Base-by-base conservation (phyloP, 2,888 invertebrate species). In the Ariolimax columbianus region DNA sequence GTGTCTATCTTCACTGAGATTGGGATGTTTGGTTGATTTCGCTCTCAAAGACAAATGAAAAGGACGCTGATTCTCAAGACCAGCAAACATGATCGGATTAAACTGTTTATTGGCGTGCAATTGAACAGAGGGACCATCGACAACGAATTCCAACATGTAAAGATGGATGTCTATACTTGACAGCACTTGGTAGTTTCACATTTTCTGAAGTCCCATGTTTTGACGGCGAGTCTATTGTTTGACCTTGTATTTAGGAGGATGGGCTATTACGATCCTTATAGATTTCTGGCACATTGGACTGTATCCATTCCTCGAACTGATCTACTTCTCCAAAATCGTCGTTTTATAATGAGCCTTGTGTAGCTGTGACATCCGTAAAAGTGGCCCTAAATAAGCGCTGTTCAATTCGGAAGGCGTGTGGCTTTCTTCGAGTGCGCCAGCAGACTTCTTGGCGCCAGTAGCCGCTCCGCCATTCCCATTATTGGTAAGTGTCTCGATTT, bases 231-330 rank as follows among this genome's bases (percentile, higher is more conserved):
- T 66, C 33, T 0, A 66, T 66, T 33, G 33, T 19, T 66, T 66
- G 17, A 33, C 30, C 19, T 33, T 4, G 6, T 7, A 6, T 63
- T 63, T 63, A n/a, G 23, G 11, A 63, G 23, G n/a, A 0, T 63
- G 26, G 26, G 59, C 23, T n/a, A 26, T 43, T 40, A 36, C 23
- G 14, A 26, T 63, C 59, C 0, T 63, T 63, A 30, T 38, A 38
- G 6, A 59, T 38, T 33, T 78, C 43, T 33, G 75, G 33, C 51
- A 75, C 51, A 33, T 75, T 47, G 19, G 26, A 33, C 51, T 75
- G 75, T 75, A 75, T n/a, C 47, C 47, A 75, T 51, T 75, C 75
- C 51, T 75, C 75, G 36, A 75, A 75, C 23, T 75, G 51, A 51
- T 75, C 51, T 3, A 75, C 33, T 19, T 75, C 75, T 17, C 30